Conservation (phyloP, 2,888 invertebrate genomes). For the Xanthia togata region DNA sequence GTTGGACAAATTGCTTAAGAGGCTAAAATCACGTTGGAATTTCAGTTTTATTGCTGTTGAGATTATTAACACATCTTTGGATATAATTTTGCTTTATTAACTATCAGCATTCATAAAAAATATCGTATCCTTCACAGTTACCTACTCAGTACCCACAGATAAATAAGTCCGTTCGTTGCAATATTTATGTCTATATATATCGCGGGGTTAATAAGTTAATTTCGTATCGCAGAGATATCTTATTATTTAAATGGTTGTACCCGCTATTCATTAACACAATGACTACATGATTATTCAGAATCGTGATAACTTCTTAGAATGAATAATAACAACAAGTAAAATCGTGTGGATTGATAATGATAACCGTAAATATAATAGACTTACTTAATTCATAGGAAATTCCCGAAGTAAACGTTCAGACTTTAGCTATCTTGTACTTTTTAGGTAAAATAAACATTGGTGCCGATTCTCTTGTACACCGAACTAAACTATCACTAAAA, state of each 20-base stretch:
- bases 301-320: conserved; percentile 24
- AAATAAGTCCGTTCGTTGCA: conserved; percentile 35
- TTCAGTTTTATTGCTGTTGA: neutral
- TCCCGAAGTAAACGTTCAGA: conserved; percentile 24
- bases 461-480: too few species aligned
- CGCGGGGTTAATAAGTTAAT: conserved; percentile 56
- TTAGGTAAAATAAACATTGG: neutral
- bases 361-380: neutral
- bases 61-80: neutral
- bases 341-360: conserved; percentile 7
- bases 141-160: conserved; percentile 4
- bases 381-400: neutral
- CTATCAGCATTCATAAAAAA: neutral
- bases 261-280: conserved; percentile 27
- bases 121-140: neutral
- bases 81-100: neutral
- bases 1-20: conserved; percentile 13
- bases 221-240: conserved; percentile 40
- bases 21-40: fast-evolving
- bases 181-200: conserved; percentile 37
- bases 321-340: conserved; percentile 22
- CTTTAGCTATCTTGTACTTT: neutral
- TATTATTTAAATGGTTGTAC: conserved; percentile 22
- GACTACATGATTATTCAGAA: conserved; percentile 40
- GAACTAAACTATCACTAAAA: too few species aligned